phyloP scores from a whole-genome alignment of 2,888 invertebrate genomes.

The Patella depressa region DNA sequence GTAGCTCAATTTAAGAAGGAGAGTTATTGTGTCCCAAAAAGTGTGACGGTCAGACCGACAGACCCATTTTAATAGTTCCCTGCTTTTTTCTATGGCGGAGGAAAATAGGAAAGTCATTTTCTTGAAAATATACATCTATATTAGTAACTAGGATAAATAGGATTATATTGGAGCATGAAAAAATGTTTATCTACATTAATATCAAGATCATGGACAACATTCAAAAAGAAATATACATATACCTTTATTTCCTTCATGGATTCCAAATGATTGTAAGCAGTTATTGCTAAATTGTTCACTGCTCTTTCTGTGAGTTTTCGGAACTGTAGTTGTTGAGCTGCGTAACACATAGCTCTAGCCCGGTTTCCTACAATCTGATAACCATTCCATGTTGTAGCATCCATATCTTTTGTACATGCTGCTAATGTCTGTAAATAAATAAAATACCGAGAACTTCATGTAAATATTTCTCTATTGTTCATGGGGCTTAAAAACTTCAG shows the following conservation, averaged over 20 bases:
- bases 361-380: constrained; percentile 80
- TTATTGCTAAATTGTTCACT: constrained; percentile 77
- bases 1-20: no score
- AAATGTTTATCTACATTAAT: no score
- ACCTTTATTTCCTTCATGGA: constrained; percentile 73
- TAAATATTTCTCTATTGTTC: background rate
- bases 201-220: no score
- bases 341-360: constrained; percentile 80
- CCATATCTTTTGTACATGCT: constrained; percentile 79
- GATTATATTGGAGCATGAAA: no score
- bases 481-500: background rate
- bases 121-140: no score
- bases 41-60: no score
- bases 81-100: no score
- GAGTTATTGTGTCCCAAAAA: no score
- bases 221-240: constrained; percentile 12
- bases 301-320: constrained; percentile 78
- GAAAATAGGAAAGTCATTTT: no score
- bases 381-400: constrained; percentile 79
- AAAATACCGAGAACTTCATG: background rate
- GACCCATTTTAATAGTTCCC: no score
- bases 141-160: no score
- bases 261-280: constrained; percentile 74
- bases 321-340: constrained; percentile 78
- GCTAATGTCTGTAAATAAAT: constrained; percentile 73